Evolutionary conservation across 1,140 invertebrate genomes (phyloP).

Genomic region (Lethocerus indicus): DNA sequence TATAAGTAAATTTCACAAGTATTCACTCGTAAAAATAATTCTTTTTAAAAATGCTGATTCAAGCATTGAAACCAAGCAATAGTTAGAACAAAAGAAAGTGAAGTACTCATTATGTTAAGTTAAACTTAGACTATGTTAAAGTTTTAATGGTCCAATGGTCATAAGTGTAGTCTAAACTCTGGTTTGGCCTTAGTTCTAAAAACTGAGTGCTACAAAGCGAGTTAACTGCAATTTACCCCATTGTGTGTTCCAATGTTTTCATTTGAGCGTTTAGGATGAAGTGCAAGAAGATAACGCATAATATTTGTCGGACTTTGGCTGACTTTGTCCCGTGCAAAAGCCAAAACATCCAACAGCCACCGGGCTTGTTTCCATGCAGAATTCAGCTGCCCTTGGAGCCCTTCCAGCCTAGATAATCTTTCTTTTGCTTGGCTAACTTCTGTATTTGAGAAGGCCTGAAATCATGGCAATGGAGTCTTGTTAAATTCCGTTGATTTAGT

Average conservation of each 20-base stretch:
- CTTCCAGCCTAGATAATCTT: slow-evolving; percentile 59
- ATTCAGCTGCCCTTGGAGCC: slow-evolving; percentile 65
- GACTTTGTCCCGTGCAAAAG: slow-evolving; percentile 71
- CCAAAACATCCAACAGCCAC: slow-evolving; percentile 89
- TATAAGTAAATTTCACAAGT: too few relatives aligned
- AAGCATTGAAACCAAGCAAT: neutral
- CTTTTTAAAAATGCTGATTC: neutral
- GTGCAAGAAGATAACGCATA: slow-evolving; percentile 25
- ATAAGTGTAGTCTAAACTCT: too few relatives aligned
- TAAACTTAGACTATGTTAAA: neutral
- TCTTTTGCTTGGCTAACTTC: slow-evolving; percentile 76
- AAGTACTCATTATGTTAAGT: neutral
- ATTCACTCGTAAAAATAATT: too few relatives aligned
- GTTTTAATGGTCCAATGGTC: neutral
- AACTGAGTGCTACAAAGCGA: too few relatives aligned
- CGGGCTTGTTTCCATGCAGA: slow-evolving; percentile 78
- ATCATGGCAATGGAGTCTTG: neutral
- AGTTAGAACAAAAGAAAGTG: neutral
- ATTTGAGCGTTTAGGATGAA: slow-evolving; percentile 13
- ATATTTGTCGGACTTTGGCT: slow-evolving; percentile 23
- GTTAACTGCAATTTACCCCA: slow-evolving; percentile 17
- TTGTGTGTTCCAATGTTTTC: slow-evolving; percentile 16
- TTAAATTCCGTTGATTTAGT: too few relatives aligned
- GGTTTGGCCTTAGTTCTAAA: neutral
- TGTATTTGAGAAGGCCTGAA: slow-evolving; percentile 67